These are phyloP conservation scores for Drosophila parvula DNA, from an alignment of 1,140 invertebrate genomes.

Conservation along the genomic window DNA sequence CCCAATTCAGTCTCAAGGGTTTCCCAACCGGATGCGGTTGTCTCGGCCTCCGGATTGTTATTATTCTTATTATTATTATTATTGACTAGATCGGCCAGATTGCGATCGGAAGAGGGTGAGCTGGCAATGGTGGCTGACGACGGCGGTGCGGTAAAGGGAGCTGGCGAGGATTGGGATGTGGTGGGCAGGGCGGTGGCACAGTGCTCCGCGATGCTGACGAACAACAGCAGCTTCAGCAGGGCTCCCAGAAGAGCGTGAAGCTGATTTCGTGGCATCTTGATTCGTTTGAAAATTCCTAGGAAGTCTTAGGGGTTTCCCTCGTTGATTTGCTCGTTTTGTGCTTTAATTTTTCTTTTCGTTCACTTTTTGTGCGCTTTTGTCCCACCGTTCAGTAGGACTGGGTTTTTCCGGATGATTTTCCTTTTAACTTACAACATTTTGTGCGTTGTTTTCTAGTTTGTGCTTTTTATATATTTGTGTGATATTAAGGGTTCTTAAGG, in stretches of 20 bases:
- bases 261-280: constrained; percentile 65
- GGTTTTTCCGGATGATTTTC: constrained; percentile 14
- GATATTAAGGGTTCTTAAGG: constrained; percentile 4
- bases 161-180: constrained; percentile 40
- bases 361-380: constrained; percentile 59
- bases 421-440: constrained; percentile 68
- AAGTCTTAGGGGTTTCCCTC: constrained; percentile 8
- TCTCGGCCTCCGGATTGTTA: constrained; percentile 44
- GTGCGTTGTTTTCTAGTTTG: constrained; percentile 43
- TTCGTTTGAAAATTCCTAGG: constrained; percentile 20
- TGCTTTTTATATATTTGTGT: constrained; percentile 20
- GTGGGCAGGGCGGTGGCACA: constrained; percentile 59
- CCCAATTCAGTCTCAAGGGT: constrained; percentile 74
- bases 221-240: constrained; percentile 64
- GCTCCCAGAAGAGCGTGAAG: constrained; percentile 52
- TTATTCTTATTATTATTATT: constrained; percentile 4
- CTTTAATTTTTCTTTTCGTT: background rate
- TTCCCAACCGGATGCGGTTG: constrained; percentile 63
- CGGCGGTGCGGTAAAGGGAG: constrained; percentile 43
- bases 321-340: constrained; percentile 20
- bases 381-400: constrained; percentile 57
- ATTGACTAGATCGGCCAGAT: constrained; percentile 62
- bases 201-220: constrained; percentile 62
- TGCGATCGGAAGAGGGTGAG: constrained; percentile 36
- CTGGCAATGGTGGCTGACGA: constrained; percentile 10